These are phyloP conservation scores for Leptodactylus fuscus DNA, from an alignment of 2,113 vertebrate species.

Conservation along the genomic window DNA sequence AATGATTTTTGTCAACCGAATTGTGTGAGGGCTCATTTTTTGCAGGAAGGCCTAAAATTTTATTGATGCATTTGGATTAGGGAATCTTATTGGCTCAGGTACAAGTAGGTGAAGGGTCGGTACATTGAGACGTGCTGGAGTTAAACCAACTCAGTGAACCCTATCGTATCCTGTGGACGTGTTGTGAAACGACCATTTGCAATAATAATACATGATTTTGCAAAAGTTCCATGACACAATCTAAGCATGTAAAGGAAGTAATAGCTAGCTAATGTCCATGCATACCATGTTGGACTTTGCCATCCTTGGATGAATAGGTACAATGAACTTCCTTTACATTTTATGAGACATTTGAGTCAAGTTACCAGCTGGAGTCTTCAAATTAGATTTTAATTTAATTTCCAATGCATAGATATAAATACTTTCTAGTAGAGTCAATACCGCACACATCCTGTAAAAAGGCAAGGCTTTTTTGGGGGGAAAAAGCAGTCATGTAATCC, in stretches of 20 bases:
- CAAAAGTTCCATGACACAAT: not conserved
- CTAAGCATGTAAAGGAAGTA: not conserved
- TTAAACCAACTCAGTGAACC: constrained; percentile 51
- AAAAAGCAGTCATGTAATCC: too few relatives aligned
- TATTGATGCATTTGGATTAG: not conserved
- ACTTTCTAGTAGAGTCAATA: too few relatives aligned
- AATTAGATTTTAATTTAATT: too few relatives aligned
- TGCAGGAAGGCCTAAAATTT: too few relatives aligned
- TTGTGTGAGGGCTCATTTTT: too few relatives aligned
- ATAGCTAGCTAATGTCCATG: not conserved
- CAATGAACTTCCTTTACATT: not conserved
- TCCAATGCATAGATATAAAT: too few relatives aligned
- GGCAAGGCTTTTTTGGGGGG: too few relatives aligned
- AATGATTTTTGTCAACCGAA: too few relatives aligned
- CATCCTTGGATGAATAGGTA: not conserved
- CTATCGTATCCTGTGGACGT: constrained; percentile 18
- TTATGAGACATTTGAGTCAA: not conserved
- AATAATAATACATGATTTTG: constrained; percentile 22
- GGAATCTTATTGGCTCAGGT: constrained; percentile 37
- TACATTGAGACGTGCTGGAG: constrained; percentile 6
- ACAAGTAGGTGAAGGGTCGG: constrained; percentile 46
- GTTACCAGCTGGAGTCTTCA: too few relatives aligned
- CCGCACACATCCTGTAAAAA: too few relatives aligned
- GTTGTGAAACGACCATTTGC: constrained; percentile 41
- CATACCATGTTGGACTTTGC: not conserved